phyloP scores from a whole-genome alignment of 2,797 vertebrate species.

The Mormyrus proboscirostris region DNA sequence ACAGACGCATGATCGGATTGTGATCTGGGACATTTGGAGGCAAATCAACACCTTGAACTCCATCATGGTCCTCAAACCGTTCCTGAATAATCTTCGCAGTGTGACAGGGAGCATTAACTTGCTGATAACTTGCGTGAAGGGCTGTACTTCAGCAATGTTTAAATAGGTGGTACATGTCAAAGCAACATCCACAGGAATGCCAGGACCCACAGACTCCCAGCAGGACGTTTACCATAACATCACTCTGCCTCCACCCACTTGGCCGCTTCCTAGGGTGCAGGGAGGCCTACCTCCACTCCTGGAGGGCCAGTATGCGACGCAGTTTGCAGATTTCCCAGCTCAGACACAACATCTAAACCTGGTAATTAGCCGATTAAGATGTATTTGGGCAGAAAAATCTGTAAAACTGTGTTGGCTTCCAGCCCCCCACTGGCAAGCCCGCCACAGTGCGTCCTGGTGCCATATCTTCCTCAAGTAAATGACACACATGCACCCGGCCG shows the following conservation, averaged over 20 bases:
- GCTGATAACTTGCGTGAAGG: not conserved
- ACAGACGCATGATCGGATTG: not conserved
- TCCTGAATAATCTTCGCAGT: not conserved
- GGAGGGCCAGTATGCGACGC: not conserved
- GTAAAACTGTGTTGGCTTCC: not conserved
- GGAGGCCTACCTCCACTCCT: not conserved
- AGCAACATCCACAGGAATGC: not conserved
- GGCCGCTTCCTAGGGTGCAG: not conserved
- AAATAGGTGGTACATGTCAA: not conserved
- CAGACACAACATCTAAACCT: not conserved
- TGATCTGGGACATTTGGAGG: not conserved
- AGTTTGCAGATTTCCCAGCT: not conserved
- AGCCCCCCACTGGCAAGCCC: not conserved
- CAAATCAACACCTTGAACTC: not conserved
- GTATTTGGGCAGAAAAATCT: not conserved
- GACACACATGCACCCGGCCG: not conserved
- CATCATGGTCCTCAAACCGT: not conserved
- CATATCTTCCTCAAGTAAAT: not conserved
- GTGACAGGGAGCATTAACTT: not conserved
- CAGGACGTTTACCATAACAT: not conserved
- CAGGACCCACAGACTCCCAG: not conserved
- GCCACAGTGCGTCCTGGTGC: not conserved
- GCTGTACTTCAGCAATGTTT: not conserved
- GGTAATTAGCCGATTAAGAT: not conserved
- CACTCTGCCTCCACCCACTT: not conserved